These are phyloP conservation scores for Acanthornis magna DNA, from an alignment of 2,797 vertebrate genomes.

Conservation along the genomic window DNA sequence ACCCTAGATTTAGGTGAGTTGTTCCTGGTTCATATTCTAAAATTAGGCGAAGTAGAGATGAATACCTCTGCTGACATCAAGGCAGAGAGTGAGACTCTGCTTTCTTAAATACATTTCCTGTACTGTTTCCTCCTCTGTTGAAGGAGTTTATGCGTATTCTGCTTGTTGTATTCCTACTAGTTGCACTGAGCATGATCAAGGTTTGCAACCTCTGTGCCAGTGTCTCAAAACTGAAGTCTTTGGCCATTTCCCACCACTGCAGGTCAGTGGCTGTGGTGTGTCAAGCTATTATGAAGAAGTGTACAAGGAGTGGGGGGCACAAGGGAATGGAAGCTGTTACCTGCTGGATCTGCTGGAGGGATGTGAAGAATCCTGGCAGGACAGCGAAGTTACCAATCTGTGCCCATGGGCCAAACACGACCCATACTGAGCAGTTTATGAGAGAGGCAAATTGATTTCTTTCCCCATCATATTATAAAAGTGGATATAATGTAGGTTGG, in stretches of 20 bases:
- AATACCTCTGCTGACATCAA: background rate
- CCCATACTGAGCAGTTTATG: background rate
- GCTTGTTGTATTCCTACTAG: background rate
- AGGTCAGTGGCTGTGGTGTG: background rate
- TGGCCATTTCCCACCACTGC: background rate
- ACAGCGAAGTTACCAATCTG: background rate
- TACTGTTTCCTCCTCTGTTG: too few species aligned
- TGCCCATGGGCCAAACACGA: background rate
- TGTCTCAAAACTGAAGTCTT: background rate
- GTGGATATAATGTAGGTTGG: background rate
- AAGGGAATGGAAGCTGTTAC: background rate
- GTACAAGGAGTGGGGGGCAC: too few species aligned
- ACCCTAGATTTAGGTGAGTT: background rate
- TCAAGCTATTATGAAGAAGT: background rate
- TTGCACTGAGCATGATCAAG: background rate
- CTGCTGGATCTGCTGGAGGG: background rate
- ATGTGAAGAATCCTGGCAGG: background rate
- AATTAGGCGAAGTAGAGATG: background rate
- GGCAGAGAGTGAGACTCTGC: background rate
- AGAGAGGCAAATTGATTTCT: background rate
- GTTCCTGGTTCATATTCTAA: background rate
- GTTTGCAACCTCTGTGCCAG: accelerated
- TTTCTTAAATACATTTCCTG: background rate
- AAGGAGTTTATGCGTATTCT: background rate
- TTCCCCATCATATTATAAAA: background rate